A percentile compares a stretch with the other conserved stretches of the same genome.
Conservation (phyloP, 2,888 invertebrate species). For the Clostera curtula region DNA sequence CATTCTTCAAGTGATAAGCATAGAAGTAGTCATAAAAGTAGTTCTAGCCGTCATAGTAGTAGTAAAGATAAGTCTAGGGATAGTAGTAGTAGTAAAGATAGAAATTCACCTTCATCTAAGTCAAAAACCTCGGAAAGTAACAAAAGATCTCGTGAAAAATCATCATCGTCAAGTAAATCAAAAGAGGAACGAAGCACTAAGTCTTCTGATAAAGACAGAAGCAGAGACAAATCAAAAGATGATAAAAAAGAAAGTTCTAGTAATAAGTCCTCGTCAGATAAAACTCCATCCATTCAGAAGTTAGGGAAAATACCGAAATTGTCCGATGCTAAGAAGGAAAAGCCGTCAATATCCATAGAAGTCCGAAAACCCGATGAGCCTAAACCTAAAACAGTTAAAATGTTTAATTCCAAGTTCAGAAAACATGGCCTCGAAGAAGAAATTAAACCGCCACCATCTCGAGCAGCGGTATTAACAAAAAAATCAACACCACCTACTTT, state of each 20-base stretch:
- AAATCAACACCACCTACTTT: slow-evolving; percentile 68
- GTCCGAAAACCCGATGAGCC: slow-evolving; percentile 81
- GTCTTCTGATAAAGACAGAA: slow-evolving; percentile 42
- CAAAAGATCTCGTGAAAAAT: slow-evolving; percentile 40
- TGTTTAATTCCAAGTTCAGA: slow-evolving; percentile 92
- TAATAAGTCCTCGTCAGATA: slow-evolving; percentile 66
- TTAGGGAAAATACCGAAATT: slow-evolving; percentile 87
- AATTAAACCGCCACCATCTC: slow-evolving; percentile 88
- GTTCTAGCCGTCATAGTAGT: slow-evolving; percentile 54
- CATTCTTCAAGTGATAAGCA: slow-evolving; percentile 57
- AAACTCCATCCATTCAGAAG: slow-evolving; percentile 81
- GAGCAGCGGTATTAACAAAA: slow-evolving; percentile 76
- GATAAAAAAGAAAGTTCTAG: slow-evolving; percentile 35
- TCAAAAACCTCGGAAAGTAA: slow-evolving; percentile 57
- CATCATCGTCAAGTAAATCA: slow-evolving; percentile 45
- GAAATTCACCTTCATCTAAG: slow-evolving; percentile 48
- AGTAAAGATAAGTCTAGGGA: slow-evolving; percentile 47
- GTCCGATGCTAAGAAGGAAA: slow-evolving; percentile 75
- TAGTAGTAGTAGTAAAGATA: slow-evolving; percentile 13
- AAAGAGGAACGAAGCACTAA: slow-evolving; percentile 45
- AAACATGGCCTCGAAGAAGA: slow-evolving; percentile 93
- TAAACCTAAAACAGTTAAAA: slow-evolving; percentile 93
- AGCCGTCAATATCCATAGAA: slow-evolving; percentile 88
- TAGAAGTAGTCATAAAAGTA: slow-evolving; percentile 45
- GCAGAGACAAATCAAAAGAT: slow-evolving; percentile 34